Base-by-base conservation (phyloP, 2,797 vertebrate genomes). In the Brachyrhaphis roseni region DNA sequence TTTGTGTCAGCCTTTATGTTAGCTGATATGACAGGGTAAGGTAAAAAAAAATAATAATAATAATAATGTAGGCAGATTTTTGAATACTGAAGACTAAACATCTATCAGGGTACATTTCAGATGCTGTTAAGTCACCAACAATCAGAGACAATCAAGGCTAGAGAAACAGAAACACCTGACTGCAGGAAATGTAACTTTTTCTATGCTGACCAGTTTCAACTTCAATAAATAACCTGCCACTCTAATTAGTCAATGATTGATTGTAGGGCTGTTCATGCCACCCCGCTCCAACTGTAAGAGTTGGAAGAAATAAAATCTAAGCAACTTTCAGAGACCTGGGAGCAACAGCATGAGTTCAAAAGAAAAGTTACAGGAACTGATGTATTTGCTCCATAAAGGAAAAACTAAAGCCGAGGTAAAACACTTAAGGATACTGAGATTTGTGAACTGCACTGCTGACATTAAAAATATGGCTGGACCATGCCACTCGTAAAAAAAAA, bases 191-290 rank as follows among this genome's bases (percentile, higher is more conserved):
- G 1, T 13, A 71, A 45, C 41, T 28, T 15, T 71, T 45, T 43
- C 39, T 13, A 70, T 15, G 41, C 41, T 71, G 68, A 45, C 68
- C 26, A 2, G 41, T 39, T 45, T 45, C 12, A n/a, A 71, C 41
- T 71, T 45, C 23, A 45, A 13, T 41, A 68, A 43, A 41, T 26
- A 68, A 39, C 4, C 64, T 41, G 20, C 66, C 39, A 70, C 12
- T 70, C 39, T 70, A 70, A 43, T n/a, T 70, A 70, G 66, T n/a
- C 39, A 43, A 26, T 46, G 43, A 71, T 46, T 45, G 68, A 71
- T 43, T 16, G 39, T n/a, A 34, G 7, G 43, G 12, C 43, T 71
- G n/a, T 71, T 26, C 41, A 45, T 43, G 66, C 41, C 41, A 12
- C 66, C 39, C 66, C 11, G 11, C 39, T n/a, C 20, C 20, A n/a